These are phyloP conservation scores for Furcula furcula DNA, from an alignment of 2,888 invertebrate genomes.

Conservation along the genomic window DNA sequence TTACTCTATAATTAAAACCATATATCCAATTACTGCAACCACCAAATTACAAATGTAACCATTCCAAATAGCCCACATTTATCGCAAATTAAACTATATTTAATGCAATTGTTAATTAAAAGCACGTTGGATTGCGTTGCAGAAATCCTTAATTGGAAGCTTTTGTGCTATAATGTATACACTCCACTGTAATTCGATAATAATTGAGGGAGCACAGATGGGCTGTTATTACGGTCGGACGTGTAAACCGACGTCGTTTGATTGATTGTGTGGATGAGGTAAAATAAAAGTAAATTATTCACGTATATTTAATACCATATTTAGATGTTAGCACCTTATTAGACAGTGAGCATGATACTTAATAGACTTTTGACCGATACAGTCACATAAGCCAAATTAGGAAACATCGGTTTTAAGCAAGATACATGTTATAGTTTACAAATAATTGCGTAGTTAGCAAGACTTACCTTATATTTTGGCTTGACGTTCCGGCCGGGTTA, in stretches of 20 bases:
- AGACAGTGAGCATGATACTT: no score
- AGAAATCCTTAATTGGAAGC: constrained; percentile 6
- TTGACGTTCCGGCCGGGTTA: no score
- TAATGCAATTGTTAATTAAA: constrained; percentile 8
- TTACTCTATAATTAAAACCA: background rate
- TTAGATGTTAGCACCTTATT: no score
- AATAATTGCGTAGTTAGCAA: no score
- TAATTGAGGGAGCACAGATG: constrained; percentile 9
- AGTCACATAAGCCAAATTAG: no score
- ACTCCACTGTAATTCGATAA: constrained; percentile 11
- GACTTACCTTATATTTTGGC: no score
- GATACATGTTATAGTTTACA: no score
- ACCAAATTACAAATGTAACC: background rate
- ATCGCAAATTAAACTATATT: constrained; percentile 3
- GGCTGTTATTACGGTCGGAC: background rate
- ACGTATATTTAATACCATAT: no score
- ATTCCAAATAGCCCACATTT: background rate
- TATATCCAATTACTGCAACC: background rate
- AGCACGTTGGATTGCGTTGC: constrained; percentile 1
- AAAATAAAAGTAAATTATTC: no score
- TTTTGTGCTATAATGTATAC: constrained; percentile 4
- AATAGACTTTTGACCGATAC: no score
- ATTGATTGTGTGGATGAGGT: background rate
- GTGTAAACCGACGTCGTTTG: background rate
- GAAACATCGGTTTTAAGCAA: no score